Conservation (phyloP, 2,888 invertebrate genomes). For the Nemoura dubitans region DNA sequence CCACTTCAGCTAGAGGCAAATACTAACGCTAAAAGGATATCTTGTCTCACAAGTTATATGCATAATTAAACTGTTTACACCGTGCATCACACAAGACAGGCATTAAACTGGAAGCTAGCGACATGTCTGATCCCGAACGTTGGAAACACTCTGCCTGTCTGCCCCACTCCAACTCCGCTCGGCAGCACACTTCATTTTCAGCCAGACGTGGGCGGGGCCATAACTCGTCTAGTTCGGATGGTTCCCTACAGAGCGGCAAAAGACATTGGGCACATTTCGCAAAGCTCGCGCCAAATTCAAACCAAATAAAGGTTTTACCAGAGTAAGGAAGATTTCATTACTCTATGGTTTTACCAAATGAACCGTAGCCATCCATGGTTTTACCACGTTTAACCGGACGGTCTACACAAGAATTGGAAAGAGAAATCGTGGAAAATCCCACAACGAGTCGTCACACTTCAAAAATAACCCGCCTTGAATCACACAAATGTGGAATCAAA, state of each 20-base stretch:
- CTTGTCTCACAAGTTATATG: not conserved
- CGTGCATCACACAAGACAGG: not conserved
- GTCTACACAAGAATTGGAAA: no score
- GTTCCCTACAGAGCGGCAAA: not conserved
- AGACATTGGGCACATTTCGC: not conserved
- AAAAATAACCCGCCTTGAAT: no score
- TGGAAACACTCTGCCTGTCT: not conserved
- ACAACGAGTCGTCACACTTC: no score
- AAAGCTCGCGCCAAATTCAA: not conserved
- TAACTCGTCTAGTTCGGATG: not conserved
- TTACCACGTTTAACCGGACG: no score
- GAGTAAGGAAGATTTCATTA: no score
- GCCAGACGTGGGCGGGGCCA: constrained; percentile 12
- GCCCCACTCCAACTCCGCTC: not conserved
- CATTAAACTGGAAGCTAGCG: not conserved
- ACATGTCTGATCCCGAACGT: not conserved
- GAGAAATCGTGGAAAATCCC: no score
- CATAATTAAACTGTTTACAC: not conserved
- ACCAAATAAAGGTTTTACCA: no score
- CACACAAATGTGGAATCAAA: no score
- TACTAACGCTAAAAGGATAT: not conserved
- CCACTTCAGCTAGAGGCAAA: not conserved
- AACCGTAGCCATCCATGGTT: no score
- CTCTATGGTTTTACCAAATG: no score
- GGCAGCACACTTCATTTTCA: not conserved